Evolutionary conservation across 2,797 vertebrate genomes (phyloP).

Genomic region (Euthynnus affinis): DNA sequence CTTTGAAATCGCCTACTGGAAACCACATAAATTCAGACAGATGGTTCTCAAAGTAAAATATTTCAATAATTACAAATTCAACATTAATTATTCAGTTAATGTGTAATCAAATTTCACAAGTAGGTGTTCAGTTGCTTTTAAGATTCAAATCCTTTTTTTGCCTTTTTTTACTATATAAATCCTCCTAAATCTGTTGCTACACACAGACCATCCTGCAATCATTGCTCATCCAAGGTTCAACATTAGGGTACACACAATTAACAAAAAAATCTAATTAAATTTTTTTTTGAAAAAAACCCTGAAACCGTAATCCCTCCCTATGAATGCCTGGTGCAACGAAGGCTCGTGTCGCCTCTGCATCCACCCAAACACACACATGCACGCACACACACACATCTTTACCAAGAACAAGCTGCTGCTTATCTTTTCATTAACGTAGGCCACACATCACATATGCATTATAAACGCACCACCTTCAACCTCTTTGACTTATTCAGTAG

Average conservation of each 20-base stretch:
- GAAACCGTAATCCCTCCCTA: not conserved
- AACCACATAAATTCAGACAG: not conserved
- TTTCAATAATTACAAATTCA: not conserved
- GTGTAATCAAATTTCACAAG: not conserved
- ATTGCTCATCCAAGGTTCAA: not conserved
- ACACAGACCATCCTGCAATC: not conserved
- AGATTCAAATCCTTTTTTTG: too few species aligned
- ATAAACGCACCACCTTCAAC: conserved; percentile 1
- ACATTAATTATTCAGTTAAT: not conserved
- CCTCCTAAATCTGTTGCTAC: not conserved
- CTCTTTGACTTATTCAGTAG: not conserved
- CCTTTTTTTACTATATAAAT: not conserved
- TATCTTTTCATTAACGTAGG: not conserved
- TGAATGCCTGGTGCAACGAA: not conserved
- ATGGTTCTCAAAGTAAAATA: not conserved
- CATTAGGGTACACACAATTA: not conserved
- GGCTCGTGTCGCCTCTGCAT: not conserved
- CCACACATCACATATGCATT: not conserved
- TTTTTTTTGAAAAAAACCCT: not conserved
- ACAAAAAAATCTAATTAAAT: not conserved
- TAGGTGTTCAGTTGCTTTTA: not conserved
- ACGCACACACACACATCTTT: not conserved
- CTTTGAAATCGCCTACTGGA: not conserved
- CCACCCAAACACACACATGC: not conserved
- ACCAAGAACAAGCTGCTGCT: conserved; percentile 5